Conservation (phyloP, 2,797 vertebrate genomes). For the Tachyglossus aculeatus region DNA sequence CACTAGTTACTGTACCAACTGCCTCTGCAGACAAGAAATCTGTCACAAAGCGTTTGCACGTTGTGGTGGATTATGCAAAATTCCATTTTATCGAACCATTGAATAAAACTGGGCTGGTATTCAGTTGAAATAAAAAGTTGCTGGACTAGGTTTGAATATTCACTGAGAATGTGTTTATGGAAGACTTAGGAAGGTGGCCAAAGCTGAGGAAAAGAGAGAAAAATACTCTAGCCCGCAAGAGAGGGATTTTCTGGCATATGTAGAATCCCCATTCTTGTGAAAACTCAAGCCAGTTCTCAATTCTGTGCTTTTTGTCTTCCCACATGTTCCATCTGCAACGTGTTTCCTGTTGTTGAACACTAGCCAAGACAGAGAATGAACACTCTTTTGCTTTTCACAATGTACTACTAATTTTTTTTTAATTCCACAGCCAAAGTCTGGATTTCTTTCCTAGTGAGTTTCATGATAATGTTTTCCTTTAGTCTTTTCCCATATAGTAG, state of each 20-base stretch:
- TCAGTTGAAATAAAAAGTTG: neutral
- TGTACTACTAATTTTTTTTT: slow-evolving; percentile 2
- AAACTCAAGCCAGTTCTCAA: neutral
- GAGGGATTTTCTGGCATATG: neutral
- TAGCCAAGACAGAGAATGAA: neutral
- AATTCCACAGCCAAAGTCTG: neutral
- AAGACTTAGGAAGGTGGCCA: neutral
- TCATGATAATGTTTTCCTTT: neutral
- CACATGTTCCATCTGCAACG: neutral
- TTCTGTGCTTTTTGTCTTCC: neutral
- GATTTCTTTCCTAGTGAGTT: neutral
- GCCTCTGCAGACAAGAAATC: neutral
- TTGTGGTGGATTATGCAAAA: neutral
- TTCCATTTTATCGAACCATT: neutral
- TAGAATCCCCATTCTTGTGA: neutral
- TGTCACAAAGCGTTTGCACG: neutral
- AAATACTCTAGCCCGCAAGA: neutral
- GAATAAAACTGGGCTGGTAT: neutral
- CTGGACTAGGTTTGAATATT: neutral
- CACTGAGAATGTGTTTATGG: neutral
- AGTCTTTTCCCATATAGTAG: neutral
- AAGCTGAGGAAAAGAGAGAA: neutral
- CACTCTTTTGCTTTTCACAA: neutral
- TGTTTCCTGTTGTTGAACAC: neutral
- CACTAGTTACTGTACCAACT: neutral